A percentile compares a stretch with the other conserved stretches of the same genome.
phyloP scores from a whole-genome alignment of 1,140 invertebrate species.

The Danaus plexippus region DNA sequence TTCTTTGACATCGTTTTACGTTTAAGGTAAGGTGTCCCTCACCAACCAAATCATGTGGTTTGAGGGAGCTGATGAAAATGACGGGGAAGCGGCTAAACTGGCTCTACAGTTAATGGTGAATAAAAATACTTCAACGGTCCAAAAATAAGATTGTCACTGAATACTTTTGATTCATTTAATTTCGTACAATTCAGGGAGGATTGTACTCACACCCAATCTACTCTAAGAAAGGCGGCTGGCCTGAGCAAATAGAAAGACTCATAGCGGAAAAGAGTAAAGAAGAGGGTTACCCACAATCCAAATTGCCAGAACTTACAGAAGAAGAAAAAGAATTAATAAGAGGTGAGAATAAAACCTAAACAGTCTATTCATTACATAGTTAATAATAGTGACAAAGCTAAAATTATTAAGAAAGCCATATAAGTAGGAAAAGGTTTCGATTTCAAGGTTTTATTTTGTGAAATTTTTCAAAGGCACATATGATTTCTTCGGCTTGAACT shows the following conservation, averaged over 20 bases:
- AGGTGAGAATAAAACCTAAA: constrained; percentile 28
- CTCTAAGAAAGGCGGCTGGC: constrained; percentile 71
- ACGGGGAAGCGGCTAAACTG: constrained; percentile 15
- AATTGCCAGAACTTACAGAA: constrained; percentile 65
- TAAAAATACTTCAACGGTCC: background rate
- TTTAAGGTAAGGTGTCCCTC: constrained; percentile 11
- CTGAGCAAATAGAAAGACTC: constrained; percentile 59
- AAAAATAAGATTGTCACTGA: background rate
- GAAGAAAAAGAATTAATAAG: constrained; percentile 55
- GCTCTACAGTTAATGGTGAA: constrained; percentile 7
- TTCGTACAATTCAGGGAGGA: constrained; percentile 46
- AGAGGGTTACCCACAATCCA: constrained; percentile 56
- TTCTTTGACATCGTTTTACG: too few species aligned
- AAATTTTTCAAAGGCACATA: constrained; percentile 28
- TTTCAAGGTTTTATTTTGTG: too few species aligned
- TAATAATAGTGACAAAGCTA: too few species aligned
- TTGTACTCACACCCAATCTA: constrained; percentile 70
- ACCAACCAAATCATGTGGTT: constrained; percentile 20
- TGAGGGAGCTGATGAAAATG: constrained; percentile 12
- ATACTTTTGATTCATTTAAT: background rate
- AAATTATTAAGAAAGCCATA: too few species aligned
- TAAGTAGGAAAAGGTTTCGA: too few species aligned
- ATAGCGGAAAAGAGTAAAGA: constrained; percentile 59
- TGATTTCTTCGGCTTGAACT: constrained; percentile 37
- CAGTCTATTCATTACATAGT: constrained; percentile 6